Base-by-base conservation (phyloP, 2,113 vertebrate genomes). In the Sander lucioperca region DNA sequence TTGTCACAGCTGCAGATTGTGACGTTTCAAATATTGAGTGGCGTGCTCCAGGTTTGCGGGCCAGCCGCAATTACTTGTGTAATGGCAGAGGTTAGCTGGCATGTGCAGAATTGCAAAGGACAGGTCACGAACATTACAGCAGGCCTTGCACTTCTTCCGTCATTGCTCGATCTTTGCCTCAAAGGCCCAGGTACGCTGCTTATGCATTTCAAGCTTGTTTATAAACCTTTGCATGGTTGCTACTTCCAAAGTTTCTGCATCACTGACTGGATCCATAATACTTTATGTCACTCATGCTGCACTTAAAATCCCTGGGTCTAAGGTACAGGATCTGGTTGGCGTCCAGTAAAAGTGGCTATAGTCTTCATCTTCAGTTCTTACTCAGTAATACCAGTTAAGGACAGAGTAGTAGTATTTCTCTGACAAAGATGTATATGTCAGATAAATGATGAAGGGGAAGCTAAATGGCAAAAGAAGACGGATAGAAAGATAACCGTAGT, bases 231-330 rank as follows among this genome's bases (percentile, higher is more conserved):
- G 25, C 3, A 4, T 53, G 21, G 54, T 79, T 76, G 33, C 47
- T 36, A 10, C 58, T 64, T 82, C 58, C 65, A 66, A 72, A 68
- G 30, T 27, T 27, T 59, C 81, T 50, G 66, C 43, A 59, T 82
- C 71, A 23, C 76, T 53, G 33, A 58, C 64, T 59, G n/a, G 21
- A 71, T 62, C 48, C 23, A 65, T 68, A 62, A 80, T 57, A 33
- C 50, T 27, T 68, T 13, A 51, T 63, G 61, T 68, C 80, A 19
- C 30, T 86, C 63, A 6, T 13, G 56, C 43, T 58, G 79, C 69
- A 36, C 65, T 61, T 71, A 47, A 48, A 50, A 74, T 30, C 30
- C 23, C 18, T 59, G 23, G n/a, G 39, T 66, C 51, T 36, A 15
- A 30, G 39, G 63, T 61, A 47, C 62, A 43, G 18, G 39, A 74